Evolutionary conservation across 1,140 invertebrate species (phyloP), one percentile per base, ranked within the genome.

Genomic region (Sarcophaga peregrina): DNA sequence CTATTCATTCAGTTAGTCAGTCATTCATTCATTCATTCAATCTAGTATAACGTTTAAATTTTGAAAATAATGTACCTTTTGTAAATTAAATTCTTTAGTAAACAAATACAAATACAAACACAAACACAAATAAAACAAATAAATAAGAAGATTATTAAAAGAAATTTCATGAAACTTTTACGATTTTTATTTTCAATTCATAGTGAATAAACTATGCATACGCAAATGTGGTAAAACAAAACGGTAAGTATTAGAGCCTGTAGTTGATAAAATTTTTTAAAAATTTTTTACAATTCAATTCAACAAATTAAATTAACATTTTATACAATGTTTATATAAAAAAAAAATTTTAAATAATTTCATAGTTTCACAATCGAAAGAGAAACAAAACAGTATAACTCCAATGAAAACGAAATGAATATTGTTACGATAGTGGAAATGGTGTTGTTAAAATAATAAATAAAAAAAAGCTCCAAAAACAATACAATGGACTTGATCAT

Each of bases 51-150:
- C 72, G 62, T 82, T 82, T 72, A n/a, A 50, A 62, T 62, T 81
- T 81, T 62, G 58, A 81, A 81, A 68, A 82, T 73, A 50, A 82
- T 73, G 58, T 82, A 82, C 81, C 81, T 82, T 82, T 82, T 82
- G 62, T 73, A 82, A 73, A 82, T 82, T 82, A 73, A 68, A 72
- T 82, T 82, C 62, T 82, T 82, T 78, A 78, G 75, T 78, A 50
- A 78, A 78, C 50, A 50, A 78, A 25, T 37, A 37, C n/a, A 37
- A 37, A 37, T 37, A 37, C 25, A 37, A n/a, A 37, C 9, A 25
- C 17, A 52, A 78, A 76, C 17, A 73, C 2, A 76, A 15, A 72
- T 72, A 72, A 72, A 72, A 17, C 17, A 37, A 37, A 58, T 58
- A 15, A 76, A 76, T 76, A 47, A 76, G 48, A 78, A 78, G 50